Conservation (phyloP, 2,113 vertebrate species). For the Saimiri boliviensis region DNA sequence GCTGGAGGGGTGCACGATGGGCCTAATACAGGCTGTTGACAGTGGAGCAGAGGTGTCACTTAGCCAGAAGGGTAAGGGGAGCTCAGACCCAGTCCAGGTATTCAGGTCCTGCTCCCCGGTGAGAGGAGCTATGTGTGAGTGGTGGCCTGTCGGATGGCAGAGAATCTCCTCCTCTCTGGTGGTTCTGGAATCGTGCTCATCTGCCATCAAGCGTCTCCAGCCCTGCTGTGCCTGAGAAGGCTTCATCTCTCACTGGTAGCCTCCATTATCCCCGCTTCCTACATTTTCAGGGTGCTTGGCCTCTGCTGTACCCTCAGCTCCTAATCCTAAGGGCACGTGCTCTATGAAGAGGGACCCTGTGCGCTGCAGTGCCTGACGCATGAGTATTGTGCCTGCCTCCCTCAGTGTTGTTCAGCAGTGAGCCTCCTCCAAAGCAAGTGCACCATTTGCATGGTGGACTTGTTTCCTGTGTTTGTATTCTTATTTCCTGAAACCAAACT, state of each 20-base stretch:
- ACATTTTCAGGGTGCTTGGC: neutral
- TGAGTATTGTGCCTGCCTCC: neutral
- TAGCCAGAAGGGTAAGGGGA: neutral
- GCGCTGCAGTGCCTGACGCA: accelerated
- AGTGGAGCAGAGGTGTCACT: neutral
- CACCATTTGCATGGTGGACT: accelerated
- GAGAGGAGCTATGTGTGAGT: neutral
- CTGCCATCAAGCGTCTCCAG: neutral
- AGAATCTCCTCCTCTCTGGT: neutral
- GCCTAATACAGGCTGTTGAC: neutral
- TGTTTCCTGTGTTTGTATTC: slow-evolving; percentile 60
- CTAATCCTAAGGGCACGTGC: accelerated
- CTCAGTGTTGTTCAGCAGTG: accelerated
- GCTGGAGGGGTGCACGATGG: neutral
- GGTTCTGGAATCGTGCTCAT: neutral
- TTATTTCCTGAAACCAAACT: slow-evolving; percentile 12
- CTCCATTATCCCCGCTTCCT: neutral
- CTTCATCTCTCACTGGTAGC: too few relatives aligned
- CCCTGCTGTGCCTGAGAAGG: neutral
- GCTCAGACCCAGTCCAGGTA: neutral
- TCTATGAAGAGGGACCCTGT: neutral
- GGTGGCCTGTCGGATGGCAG: neutral
- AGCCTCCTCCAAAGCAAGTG: accelerated
- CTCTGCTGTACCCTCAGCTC: neutral
- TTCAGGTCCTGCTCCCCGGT: neutral